These are phyloP conservation scores for Calameuta filiformis DNA, from an alignment of 2,888 invertebrate genomes.

Conservation along the genomic window DNA sequence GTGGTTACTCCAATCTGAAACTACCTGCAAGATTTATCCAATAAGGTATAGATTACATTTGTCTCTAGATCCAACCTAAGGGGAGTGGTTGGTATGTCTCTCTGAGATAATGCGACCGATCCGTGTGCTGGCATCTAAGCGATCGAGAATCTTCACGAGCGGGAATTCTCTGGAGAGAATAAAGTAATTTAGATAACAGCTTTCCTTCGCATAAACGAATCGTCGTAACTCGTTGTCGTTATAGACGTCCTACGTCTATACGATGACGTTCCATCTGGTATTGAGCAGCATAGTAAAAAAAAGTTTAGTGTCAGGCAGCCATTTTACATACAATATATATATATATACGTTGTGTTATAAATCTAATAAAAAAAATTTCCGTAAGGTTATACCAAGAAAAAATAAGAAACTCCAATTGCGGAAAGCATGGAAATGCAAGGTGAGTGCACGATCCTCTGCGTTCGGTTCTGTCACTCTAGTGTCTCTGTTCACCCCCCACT, in stretches of 20 bases:
- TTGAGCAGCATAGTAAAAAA: not conserved
- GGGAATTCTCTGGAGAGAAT: conserved; percentile 39
- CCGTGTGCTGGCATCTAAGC: not conserved
- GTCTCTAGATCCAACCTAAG: not conserved
- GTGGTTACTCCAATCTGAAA: not conserved
- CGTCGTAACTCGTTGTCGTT: not conserved
- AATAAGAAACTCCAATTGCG: not conserved
- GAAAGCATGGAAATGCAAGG: not conserved
- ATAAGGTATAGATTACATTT: not conserved
- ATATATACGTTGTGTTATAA: not conserved
- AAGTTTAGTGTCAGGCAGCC: not conserved
- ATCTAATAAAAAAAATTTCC: not conserved
- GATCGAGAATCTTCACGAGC: not conserved
- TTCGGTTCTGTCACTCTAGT: conserved; percentile 8
- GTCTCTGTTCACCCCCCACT: conserved; percentile 9
- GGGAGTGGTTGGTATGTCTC: not conserved
- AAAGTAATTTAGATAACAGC: conserved; percentile 52
- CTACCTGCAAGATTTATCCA: not conserved
- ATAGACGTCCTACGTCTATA: not conserved
- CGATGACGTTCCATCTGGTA: not conserved
- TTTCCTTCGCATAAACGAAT: conserved; percentile 10
- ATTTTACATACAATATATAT: not conserved
- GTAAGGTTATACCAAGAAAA: not conserved
- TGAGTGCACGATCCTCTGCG: not conserved
- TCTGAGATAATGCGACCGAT: not conserved